Base-by-base conservation (phyloP, 2,888 invertebrate species). In the Stramonita haemastoma region DNA sequence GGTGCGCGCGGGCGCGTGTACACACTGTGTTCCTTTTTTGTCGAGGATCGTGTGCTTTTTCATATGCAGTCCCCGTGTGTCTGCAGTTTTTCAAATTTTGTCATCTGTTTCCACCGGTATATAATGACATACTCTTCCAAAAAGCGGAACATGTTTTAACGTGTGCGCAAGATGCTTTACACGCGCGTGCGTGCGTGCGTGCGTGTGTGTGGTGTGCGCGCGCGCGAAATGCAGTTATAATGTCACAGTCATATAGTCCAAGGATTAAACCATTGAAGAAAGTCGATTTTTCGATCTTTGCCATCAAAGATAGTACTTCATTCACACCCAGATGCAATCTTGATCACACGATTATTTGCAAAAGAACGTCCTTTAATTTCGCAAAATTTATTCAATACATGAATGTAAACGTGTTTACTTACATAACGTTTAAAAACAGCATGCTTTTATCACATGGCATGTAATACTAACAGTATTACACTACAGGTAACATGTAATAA, bases 171-270 rank as follows among this genome's bases (percentile, higher is more conserved):
- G n/a, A n/a, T n/a, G n/a, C n/a, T n/a, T n/a, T n/a, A n/a, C 22
- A 26, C n/a, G 29, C 13, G 29, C n/a, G 73, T 29, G 29, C n/a
- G 73, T 77, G 73, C n/a, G 73, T 77, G 73, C n/a, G 73, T 77
- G 73, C n/a, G 36, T 46, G 83, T 46, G 83, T 36, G 83, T 46
- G 83, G 83, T 46, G 36, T 46, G 83, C 22, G 83, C 6, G 83
- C 6, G 83, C 6, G 29, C n/a, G 73, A 26, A 29, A 29, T 77
- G 11, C 29, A 29, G 29, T 2, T 77, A 77, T 66, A 66, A 66
- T 13, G 17, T 66, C 66, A 22, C 66, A 22, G 22, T 17, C 22
- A 22, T 66, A 66, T 5, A 66, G 19, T 15, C 66, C 22, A 22
- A 22, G 15, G 22, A 17, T 66, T 26, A n/a, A 77, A 77, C n/a